phyloP scores from a whole-genome alignment of 2,888 invertebrate species.

The Rhagophthalmus giganteus region DNA sequence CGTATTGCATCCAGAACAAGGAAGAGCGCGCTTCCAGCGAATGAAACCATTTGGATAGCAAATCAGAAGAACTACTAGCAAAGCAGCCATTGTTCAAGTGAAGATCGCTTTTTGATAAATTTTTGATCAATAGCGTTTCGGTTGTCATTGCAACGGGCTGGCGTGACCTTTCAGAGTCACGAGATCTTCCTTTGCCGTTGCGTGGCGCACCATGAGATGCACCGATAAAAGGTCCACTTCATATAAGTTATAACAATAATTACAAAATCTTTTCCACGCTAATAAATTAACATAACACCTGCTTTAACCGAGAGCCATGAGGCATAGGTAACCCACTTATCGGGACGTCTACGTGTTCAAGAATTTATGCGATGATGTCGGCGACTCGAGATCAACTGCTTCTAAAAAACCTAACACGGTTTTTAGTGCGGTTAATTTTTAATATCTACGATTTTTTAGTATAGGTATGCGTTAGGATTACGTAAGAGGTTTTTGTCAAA shows the following conservation, averaged over 20 bases:
- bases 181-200: constrained; percentile 5
- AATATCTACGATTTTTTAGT: too few relatives aligned
- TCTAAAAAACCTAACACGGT: not conserved
- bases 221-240: constrained; percentile 5
- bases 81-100: constrained; percentile 34
- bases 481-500: not conserved
- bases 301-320: constrained; percentile 36
- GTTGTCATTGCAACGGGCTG: constrained; percentile 35
- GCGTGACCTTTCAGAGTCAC: not conserved
- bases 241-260: constrained; percentile 5
- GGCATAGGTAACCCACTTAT: constrained; percentile 43
- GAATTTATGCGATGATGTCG: constrained; percentile 23
- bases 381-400: constrained; percentile 13
- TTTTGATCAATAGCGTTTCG: constrained; percentile 39
- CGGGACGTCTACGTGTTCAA: constrained; percentile 26
- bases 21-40: constrained; percentile 51
- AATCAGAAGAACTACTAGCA: constrained; percentile 33
- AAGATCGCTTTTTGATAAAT: constrained; percentile 29
- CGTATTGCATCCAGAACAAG: constrained; percentile 50
- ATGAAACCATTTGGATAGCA: constrained; percentile 50
- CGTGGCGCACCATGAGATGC: constrained; percentile 5
- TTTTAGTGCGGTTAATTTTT: not conserved
- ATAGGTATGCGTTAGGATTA: not conserved
- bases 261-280: constrained; percentile 4
- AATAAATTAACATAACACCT: constrained; percentile 32